Percentiles rank a stretch among this genome's conserved stretches.
Evolutionary conservation across 1,140 invertebrate species (phyloP).

Genomic region (Coboldia fuscipes): DNA sequence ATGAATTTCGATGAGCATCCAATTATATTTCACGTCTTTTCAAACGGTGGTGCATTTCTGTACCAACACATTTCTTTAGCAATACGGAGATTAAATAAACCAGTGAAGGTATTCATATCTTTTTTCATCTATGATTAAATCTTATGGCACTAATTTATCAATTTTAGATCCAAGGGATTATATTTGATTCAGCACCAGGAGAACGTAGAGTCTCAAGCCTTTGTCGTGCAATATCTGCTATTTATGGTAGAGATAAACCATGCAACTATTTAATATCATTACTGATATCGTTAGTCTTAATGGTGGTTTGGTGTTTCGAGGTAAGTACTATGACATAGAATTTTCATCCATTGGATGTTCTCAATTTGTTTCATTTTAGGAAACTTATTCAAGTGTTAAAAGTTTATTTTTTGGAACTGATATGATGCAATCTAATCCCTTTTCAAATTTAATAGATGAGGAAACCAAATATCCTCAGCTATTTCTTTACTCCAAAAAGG

Average conservation of each 20-base stretch:
- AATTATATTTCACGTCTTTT: slow-evolving; percentile 59
- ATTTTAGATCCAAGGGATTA: slow-evolving; percentile 39
- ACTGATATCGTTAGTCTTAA: slow-evolving; percentile 29
- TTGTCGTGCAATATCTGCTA: slow-evolving; percentile 33
- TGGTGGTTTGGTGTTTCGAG: slow-evolving; percentile 35
- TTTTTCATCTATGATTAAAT: neutral
- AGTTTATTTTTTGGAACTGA: slow-evolving; percentile 6
- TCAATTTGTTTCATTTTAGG: neutral
- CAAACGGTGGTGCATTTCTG: slow-evolving; percentile 50
- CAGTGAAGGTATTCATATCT: slow-evolving; percentile 19
- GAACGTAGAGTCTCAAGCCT: slow-evolving; percentile 31
- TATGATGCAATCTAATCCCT: slow-evolving; percentile 20
- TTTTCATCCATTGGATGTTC: too few relatives aligned
- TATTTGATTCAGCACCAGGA: slow-evolving; percentile 55
- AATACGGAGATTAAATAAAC: slow-evolving; percentile 24
- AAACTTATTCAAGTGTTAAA: neutral
- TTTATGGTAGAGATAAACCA: slow-evolving; percentile 28
- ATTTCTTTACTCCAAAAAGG: slow-evolving; percentile 51
- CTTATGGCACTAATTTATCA: neutral
- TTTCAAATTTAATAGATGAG: slow-evolving; percentile 23
- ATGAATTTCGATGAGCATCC: slow-evolving; percentile 45
- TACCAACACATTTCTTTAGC: slow-evolving; percentile 41
- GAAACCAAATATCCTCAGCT: slow-evolving; percentile 37
- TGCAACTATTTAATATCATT: slow-evolving; percentile 30
- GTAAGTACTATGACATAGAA: too few relatives aligned